Evolutionary conservation across 2,797 vertebrate species (phyloP), one percentile per base, ranked within the genome.

Genomic region (Buceros bicornis): DNA sequence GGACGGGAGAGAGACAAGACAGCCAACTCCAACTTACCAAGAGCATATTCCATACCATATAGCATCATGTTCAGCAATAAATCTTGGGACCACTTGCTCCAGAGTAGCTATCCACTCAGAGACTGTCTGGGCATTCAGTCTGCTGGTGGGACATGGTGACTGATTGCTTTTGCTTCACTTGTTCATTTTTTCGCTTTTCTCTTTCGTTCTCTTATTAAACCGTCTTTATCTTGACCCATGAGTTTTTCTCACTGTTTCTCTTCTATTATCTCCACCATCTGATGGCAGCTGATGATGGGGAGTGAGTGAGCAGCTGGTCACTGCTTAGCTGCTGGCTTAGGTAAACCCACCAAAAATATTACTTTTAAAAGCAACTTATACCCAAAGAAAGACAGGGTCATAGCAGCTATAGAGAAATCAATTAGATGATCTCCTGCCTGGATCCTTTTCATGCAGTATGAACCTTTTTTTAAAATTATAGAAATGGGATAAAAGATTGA

Each of bases 301-400:
- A 47, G 1, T 20, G 42, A 88, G 19, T 45, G 6, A 31, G 10
- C 10, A 51, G 33, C 4, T 50, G 11, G 17, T 47, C 37, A 16
- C 15, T 37, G 8, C 8, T 66, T 53, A 40, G 42, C 12, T 62
- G 5, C 17, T 56, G 40, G 13, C 13, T 9, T 3, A 80, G 26
- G 8, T 67, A 91, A 71, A 20, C 8, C 4, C 53, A 43, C 7
- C 13, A 86, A 72, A 82, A 86, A 28, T 26, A 21, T 2, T 65
- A 13, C 3, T 3, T 54, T 64, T 67, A 76, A 40, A 51, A 35
- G 12, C 13, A 66, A 20, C 0, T 83, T 62, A 21, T 25, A 31
- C 14, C 6, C 12, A 43, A 54, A 43, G 48, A 56, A 79, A 73
- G 15, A 35, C 0, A 1, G 15, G 3, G 1, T 54, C 1, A 3